Base-by-base conservation (phyloP, 1,140 invertebrate species). In the Drosophila azteca region DNA sequence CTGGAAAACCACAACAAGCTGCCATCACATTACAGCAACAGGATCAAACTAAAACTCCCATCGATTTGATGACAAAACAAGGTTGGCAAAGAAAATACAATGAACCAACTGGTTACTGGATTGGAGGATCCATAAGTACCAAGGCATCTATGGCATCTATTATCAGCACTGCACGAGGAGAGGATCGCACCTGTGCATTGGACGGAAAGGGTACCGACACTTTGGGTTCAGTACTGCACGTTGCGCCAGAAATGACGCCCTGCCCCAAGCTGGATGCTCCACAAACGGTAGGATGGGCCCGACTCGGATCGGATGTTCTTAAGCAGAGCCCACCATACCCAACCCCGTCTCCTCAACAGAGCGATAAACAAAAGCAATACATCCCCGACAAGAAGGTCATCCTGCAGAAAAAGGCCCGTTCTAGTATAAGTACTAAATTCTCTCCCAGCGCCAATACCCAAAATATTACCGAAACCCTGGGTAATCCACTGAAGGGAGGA, bases 141-240 rank as follows among this genome's bases (percentile, higher is more conserved):
- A 31, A 31, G 31, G 3, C n/a, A n/a, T n/a, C n/a, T n/a, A n/a
- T 3, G 31, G 31, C 31, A 8, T 31, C 31, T 8, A 3, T 3
- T 8, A 31, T 3, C 31, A 31, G 31, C 31, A 3, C 31, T 31
- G 31, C 2, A 3, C 49, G 26, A 24, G 6, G 1, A 6, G 24
- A 51, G 8, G 97, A 98, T 92, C 94, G 97, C 64, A 96, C 97
- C 90, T 98, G 97, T 89, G 97, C 97, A 65, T 97, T 96, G 58
- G 97, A 98, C 87, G 97, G 96, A 93, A 97, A 96, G 91, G 97
- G 97, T 69, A 95, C 96, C 77, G 96, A 97, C 92, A 98, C 98
- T 92, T 98, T 97, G 97, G 97, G 97, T 78, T 96, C 95, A 53
- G 94, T 97, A 77, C 96, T 96, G 91, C 96, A 97, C 96, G 92